Conservation (phyloP, 2,888 invertebrate species). For the Dascillus cervinus region DNA sequence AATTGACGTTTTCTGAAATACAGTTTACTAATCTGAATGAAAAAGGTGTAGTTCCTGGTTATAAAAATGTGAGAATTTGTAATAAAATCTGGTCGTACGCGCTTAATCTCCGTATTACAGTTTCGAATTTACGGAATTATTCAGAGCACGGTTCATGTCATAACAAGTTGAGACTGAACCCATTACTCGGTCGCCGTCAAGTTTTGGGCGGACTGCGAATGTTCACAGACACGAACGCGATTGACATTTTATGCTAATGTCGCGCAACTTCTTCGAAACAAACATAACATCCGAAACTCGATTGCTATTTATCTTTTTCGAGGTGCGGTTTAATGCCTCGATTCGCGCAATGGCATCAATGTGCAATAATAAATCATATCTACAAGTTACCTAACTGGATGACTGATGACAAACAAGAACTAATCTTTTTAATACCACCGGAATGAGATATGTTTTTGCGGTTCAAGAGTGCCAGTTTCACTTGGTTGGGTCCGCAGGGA, state of each 20-base stretch:
- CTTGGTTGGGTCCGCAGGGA: slow-evolving; percentile 39
- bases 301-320: slow-evolving; percentile 8
- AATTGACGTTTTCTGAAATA: too few relatives aligned
- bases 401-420: slow-evolving; percentile 25
- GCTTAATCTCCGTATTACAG: too few relatives aligned
- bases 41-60: too few relatives aligned
- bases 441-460: slow-evolving; percentile 27
- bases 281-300: slow-evolving; percentile 22
- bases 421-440: slow-evolving; percentile 21
- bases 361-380: too few relatives aligned
- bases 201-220: slow-evolving; percentile 28
- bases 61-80: too few relatives aligned
- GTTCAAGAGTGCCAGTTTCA: slow-evolving; percentile 20
- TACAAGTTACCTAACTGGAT: too few relatives aligned
- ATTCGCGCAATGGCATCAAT: too few relatives aligned
- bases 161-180: slow-evolving; percentile 35
- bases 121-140: too few relatives aligned
- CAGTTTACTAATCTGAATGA: too few relatives aligned
- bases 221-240: slow-evolving; percentile 27
- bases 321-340: too few relatives aligned
- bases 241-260: slow-evolving; percentile 35
- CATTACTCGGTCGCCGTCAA: slow-evolving; percentile 34
- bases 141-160: slow-evolving; percentile 29
- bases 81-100: too few relatives aligned
- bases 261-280: slow-evolving; percentile 23